These are phyloP conservation scores for Penaeus chinensis DNA, from an alignment of 1,140 invertebrate genomes.

Conservation along the genomic window DNA sequence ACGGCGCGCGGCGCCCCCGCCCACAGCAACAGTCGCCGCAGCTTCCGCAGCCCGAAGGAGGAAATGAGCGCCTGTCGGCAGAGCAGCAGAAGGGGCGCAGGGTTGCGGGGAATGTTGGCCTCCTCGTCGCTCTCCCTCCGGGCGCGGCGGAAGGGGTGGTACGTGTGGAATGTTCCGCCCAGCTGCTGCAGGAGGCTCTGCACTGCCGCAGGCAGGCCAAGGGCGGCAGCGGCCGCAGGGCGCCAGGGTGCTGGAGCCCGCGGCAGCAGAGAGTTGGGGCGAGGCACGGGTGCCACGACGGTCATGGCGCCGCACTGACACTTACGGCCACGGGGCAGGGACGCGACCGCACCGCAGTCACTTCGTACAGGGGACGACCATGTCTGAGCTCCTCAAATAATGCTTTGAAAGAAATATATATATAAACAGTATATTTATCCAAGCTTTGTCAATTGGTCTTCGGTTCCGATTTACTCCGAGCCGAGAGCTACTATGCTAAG, in stretches of 20 bases:
- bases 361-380: too few species aligned
- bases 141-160: conserved; percentile 60
- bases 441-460: too few species aligned
- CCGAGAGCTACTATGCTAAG: too few species aligned
- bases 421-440: too few species aligned
- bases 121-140: conserved; percentile 24
- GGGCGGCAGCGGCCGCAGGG: conserved; percentile 42
- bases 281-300: conserved; percentile 49
- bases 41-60: conserved; percentile 54
- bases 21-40: conserved; percentile 47
- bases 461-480: too few species aligned
- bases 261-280: conserved; percentile 53
- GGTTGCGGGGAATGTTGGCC: conserved; percentile 42
- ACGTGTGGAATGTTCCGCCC: conserved; percentile 61
- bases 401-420: too few species aligned
- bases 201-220: conserved; percentile 55
- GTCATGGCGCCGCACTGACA: conserved; percentile 32
- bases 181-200: conserved; percentile 61
- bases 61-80: conserved; percentile 51
- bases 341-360: not conserved
- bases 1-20: conserved; percentile 57
- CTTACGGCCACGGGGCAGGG: not conserved
- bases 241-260: conserved; percentile 56
- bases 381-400: too few species aligned
- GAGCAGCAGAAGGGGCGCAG: conserved; percentile 47